Conservation (phyloP, 2,888 invertebrate species). For the Clivina fossor region DNA sequence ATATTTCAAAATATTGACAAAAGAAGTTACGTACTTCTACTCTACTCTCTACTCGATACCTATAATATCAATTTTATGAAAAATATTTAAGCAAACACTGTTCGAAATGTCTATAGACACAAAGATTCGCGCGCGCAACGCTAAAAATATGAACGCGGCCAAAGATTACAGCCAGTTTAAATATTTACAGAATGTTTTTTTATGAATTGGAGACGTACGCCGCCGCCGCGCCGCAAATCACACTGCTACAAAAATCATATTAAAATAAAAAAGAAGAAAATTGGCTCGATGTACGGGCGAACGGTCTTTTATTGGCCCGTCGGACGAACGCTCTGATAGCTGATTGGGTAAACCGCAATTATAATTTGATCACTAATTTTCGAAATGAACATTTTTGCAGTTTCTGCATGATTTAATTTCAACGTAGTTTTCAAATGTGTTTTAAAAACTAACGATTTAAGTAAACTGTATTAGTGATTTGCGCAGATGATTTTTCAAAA, state of each 20-base stretch:
- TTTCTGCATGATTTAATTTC: too few species aligned
- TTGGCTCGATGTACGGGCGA: conserved; percentile 3
- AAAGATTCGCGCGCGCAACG: conserved; percentile 46
- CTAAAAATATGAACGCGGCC: conserved; percentile 35
- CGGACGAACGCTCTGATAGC: too few species aligned
- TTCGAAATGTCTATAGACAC: conserved; percentile 53
- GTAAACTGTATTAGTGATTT: too few species aligned
- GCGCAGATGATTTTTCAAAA: too few species aligned
- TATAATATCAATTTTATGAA: conserved; percentile 55
- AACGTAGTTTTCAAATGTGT: too few species aligned
- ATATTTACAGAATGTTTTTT: conserved; percentile 35
- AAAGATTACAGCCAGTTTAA: conserved; percentile 34
- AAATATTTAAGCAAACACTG: conserved; percentile 54
- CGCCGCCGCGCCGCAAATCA: too few species aligned
- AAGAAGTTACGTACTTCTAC: conserved; percentile 43
- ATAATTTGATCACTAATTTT: conserved; percentile 21
- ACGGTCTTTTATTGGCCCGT: too few species aligned
- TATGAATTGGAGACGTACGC: conserved; percentile 27
- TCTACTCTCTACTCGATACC: conserved; percentile 48
- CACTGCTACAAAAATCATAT: too few species aligned
- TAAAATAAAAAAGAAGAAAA: conserved; percentile 18
- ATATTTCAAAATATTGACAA: conserved; percentile 51
- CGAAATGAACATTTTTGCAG: too few species aligned
- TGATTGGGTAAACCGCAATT: conserved; percentile 10
- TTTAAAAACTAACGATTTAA: too few species aligned